phyloP scores from a whole-genome alignment of 1,140 invertebrate species.

The Diuraphis noxia region DNA sequence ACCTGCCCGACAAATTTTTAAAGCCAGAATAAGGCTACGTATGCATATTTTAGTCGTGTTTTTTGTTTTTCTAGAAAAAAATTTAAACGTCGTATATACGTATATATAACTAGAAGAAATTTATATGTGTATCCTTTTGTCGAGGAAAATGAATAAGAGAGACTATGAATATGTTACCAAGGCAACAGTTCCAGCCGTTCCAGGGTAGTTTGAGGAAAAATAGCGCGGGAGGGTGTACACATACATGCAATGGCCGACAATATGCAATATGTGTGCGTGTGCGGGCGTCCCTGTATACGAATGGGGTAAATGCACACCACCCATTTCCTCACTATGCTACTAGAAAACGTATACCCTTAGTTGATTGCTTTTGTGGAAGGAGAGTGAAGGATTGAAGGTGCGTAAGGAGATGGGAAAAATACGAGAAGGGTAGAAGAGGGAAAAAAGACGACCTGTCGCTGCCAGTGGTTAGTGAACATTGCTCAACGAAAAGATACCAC shows the following conservation, averaged over 20 bases:
- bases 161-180: slow-evolving; percentile 29
- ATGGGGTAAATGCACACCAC: slow-evolving; percentile 32
- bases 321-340: no score
- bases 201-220: slow-evolving; percentile 31
- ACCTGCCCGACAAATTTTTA: slow-evolving; percentile 46
- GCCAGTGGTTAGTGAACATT: slow-evolving; percentile 43
- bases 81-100: not conserved
- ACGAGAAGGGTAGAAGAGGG: not conserved
- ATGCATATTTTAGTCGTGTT: not conserved
- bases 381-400: not conserved
- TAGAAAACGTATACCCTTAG: slow-evolving; percentile 17
- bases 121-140: not conserved
- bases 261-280: slow-evolving; percentile 16
- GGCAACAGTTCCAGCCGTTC: slow-evolving; percentile 42
- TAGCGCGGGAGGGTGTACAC: slow-evolving; percentile 8
- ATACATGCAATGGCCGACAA: slow-evolving; percentile 44
- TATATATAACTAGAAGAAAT: not conserved
- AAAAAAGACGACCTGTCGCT: slow-evolving; percentile 37
- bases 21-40: not conserved
- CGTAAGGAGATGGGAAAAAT: not conserved
- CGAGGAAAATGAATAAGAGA: not conserved
- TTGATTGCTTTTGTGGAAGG: slow-evolving; percentile 42
- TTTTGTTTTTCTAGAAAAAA: not conserved
- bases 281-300: slow-evolving; percentile 19
- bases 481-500: not conserved